These are phyloP conservation scores for Tetraneura akinire DNA, from an alignment of 1,140 invertebrate species.

Conservation along the genomic window DNA sequence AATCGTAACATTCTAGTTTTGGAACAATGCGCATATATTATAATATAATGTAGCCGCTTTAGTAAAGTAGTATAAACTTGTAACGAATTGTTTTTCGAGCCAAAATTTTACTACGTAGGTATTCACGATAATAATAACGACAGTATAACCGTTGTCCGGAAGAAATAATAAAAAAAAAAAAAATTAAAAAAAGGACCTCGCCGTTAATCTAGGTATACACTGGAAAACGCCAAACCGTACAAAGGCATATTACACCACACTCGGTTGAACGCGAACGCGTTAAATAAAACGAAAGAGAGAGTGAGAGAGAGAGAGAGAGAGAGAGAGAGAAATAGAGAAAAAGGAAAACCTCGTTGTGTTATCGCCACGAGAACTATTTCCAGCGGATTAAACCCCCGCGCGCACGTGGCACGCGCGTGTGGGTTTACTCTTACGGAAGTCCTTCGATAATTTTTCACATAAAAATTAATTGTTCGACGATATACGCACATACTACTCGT, in stretches of 20 bases:
- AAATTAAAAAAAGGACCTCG: not conserved
- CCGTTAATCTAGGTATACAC: slow-evolving; percentile 26
- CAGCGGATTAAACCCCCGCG: slow-evolving; percentile 17
- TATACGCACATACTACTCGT: no score
- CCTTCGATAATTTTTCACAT: slow-evolving; percentile 23
- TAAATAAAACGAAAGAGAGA: slow-evolving; percentile 5
- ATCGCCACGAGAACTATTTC: slow-evolving; percentile 32
- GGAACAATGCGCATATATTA: not conserved
- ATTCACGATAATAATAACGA: no score
- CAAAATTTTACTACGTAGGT: slow-evolving; percentile 12
- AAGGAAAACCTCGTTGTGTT: slow-evolving; percentile 5
- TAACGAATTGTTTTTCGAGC: not conserved
- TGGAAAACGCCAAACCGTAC: not conserved
- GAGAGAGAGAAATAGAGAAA: not conserved
- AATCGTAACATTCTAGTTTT: not conserved
- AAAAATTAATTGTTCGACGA: slow-evolving; percentile 25
- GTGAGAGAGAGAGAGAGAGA: not conserved
- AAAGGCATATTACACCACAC: slow-evolving; percentile 8
- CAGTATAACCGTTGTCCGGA: not conserved
- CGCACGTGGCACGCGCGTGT: not conserved
- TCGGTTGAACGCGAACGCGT: slow-evolving; percentile 29
- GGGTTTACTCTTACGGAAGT: slow-evolving; percentile 25
- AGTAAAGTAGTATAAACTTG: no score
- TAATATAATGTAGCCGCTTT: no score
- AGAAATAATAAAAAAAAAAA: no score